Base-by-base conservation (phyloP, 2,888 invertebrate species). In the Scaptomyza parva region DNA sequence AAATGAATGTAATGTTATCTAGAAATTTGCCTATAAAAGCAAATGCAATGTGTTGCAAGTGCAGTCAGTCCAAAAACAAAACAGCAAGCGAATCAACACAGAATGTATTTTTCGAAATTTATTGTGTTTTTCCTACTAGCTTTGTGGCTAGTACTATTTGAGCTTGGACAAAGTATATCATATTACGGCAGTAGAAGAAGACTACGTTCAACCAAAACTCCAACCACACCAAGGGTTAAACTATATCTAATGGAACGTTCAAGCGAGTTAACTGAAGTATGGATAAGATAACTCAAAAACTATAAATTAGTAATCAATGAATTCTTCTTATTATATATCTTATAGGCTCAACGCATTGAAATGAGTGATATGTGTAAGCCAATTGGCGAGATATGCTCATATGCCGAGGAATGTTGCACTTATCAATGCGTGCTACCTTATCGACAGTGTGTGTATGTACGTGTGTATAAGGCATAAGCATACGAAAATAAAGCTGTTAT, bases 361-460 rank as follows among this genome's bases (percentile, higher is more conserved):
- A 9, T 57, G 22, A 24, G 1, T 2, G 22, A 30, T 0, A n/a
- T 4, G 14, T 57, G 57, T 26, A 30, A 26, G 7, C 20, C 6
- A 14, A 24, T 17, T 5, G 9, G 2, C 1, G 6, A 4, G 28
- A 9, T 4, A 2, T 57, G 57, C 30, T 12, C 1, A 2, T 1
- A 39, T 4, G 17, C 57, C 17, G 57, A 57, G n/a, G 57, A 57
- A 2, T 57, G 54, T n/a, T 57, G 53, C 53, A 40, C 7, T 8
- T 9, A 11, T 1, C n/a, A 52, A 11, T 57, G 57, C 54, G 1
- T 30, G n/a, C 1, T n/a, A 11, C 7, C 12, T 8, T 18, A 8
- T 8, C 12, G 7, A 17, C 35, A 5, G 4, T 26, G 11, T 37
- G 35, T 37, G 12, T 14, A 24, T 30, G 18, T 14, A 22, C 7